Base-by-base conservation (phyloP, 2,113 vertebrate species). In the Strix uralensis region DNA sequence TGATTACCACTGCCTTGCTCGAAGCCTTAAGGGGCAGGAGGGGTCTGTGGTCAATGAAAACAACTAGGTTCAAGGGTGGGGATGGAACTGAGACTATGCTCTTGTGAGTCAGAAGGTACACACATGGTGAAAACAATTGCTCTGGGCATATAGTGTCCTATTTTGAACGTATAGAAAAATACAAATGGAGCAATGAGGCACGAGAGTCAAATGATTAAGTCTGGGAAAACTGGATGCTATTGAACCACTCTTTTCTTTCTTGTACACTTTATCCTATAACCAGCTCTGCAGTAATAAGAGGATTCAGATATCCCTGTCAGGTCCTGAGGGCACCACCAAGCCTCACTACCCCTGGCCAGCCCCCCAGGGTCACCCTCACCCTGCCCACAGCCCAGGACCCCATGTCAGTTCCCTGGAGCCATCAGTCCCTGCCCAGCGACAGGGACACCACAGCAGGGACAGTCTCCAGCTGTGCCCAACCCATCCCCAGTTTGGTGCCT, bases 301-400 rank as follows among this genome's bases (percentile, higher is more conserved):
- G 42, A 61, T 38, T 74, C 55, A 79, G 55, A 27, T 25, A 54
- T 63, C 29, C 38, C 7, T 30, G 11, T 27, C 40, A 65, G 46
- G 44, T 46, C 36, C 51, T 44, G 42, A 38, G 15, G 18, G 44
- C 26, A 66, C 55, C 1, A 0, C 7, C 23, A 67, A 20, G 15
- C 26, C 46, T 82, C 13, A 15, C 17, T 46, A 21, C 47, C 40
- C 22, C 30, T 46, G 16, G 23, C 34, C 29, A 27, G 5, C 5
- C 2, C 18, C 15, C 17, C 9, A 9, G 36, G 9, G 5, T 7
- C 44, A 1, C 10, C 11, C 3, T 17, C 11, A 40, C 8, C 7
- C n/a, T 74, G 15, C 27, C 26, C 15, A 32, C 26, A 51, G 36
- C 44, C 36, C 59, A 85, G 46, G 46, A 58, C 4, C 4, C 25